Evolutionary conservation across 2,797 vertebrate species (phyloP), one percentile per base, ranked within the genome.

Genomic region (Babyrousa celebensis): DNA sequence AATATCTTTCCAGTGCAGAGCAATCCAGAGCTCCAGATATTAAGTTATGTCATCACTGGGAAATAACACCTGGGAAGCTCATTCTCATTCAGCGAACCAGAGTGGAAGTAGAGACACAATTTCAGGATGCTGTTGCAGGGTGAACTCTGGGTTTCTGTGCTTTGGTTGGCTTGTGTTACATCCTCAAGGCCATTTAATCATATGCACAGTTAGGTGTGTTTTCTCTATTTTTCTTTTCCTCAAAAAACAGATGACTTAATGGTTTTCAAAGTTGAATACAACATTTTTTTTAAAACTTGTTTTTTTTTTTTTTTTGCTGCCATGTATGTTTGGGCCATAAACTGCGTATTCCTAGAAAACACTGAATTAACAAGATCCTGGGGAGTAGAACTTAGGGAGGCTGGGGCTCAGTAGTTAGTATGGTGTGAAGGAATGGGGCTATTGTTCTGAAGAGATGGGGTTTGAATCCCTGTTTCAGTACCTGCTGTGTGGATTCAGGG

Each of bases 21-120:
- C 40, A 43, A 17, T 23, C 32, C 67, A 77, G 75, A 85, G 43
- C 58, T 84, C 56, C 72, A 84, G 60, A 79, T 43, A n/a, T 0
- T 67, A 62, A 88, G 56, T 89, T 67, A 87, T 20, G 32, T 71
- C 56, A 89, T 72, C 95, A 6, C 67, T 94, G 92, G 88, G 80
- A 96, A 95, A 56, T 77, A 91, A 82, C 96, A 97, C 94, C 94
- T 96, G 94, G 58, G 48, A 94, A 96, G 71, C 62, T 94, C 80
- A 12, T 96, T 93, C 58, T 94, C 77, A 10, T 96, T 93, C 79
- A 78, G 29, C 87, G 58, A 60, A 15, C 7, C 29, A 1, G 43
- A 58, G 75, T 96, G 96, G 96, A 97, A 97, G 70, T 94, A 48
- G 67, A 96, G 85, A 91, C 89, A 94, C 94, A 96, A 96, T 96